Evolutionary conservation across 1,140 invertebrate genomes (phyloP), one percentile per base, ranked within the genome.

Genomic region (Palaemon carinicauda): DNA sequence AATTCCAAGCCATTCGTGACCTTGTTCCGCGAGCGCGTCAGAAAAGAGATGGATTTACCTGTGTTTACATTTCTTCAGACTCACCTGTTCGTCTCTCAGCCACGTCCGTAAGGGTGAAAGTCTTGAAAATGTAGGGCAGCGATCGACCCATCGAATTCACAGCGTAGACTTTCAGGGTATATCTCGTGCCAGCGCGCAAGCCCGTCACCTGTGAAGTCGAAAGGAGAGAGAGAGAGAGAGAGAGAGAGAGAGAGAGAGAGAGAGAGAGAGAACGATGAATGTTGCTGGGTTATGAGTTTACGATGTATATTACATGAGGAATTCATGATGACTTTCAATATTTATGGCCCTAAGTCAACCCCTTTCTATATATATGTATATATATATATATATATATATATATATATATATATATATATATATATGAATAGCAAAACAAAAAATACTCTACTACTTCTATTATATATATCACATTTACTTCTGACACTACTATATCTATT

Each of bases 71-170:
- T 27, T 19, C 31, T 31, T 5, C 29, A 29, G 14, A 19, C 89
- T 88, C 78, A 89, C 89, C 89, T 88, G 89, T 89, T 41, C 89
- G 81, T 54, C 89, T 56, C 87, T 89, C 89, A 0, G 89, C 89
- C n/a, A 89, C 89, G 71, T 89, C 89, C 0, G 89, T 89, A 5
- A 89, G 73, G n/a, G 89, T 89, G 78, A 88, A 89, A 29, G 89
- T 82, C 21, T 78, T 88, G 82, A 89, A 89, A 29, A 81, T 52
- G 27, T 81, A 87, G 7, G 89, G 86, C n/a, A 87, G 89, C 1
- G 89, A 89, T 19, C 89, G 85, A 10, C 89, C 89, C 89, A 89
- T 89, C 1, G 89, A 84, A 73, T 89, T 89, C 17, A 85, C 82
- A 14, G 89, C 89, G 77, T 86, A 89, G 14, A 89, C 87, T 27